Evolutionary conservation across 30 jellyfish, hydroid and myxozoan genomes (phyloP).

Genomic region (Turritopsis rubra): DNA sequence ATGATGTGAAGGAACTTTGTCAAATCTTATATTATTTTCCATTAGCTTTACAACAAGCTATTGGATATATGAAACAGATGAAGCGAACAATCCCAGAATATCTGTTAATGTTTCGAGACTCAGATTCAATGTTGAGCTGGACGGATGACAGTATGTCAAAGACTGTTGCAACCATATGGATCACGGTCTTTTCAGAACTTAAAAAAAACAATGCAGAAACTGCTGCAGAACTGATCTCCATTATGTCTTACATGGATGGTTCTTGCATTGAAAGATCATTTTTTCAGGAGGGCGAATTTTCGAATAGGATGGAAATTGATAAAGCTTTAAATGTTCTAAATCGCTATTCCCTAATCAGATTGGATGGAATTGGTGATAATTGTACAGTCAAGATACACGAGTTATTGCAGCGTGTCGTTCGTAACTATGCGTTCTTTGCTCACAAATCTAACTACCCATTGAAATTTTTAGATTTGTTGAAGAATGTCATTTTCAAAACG

Average conservation of each 20-base stretch:
- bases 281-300: neutral
- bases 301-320: neutral
- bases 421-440: neutral
- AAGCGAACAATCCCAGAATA: neutral
- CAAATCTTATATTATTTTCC: constrained; percentile 37
- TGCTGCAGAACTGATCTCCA: neutral
- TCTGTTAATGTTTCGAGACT: neutral
- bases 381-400: neutral
- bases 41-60: constrained; percentile 55
- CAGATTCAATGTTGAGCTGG: neutral
- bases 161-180: neutral
- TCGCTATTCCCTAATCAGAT: neutral
- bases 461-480: neutral
- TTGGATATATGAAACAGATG: constrained; percentile 33
- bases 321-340: neutral
- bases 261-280: neutral
- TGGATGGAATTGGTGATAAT: neutral
- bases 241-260: constrained; percentile 3
- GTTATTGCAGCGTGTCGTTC: neutral
- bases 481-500: neutral
- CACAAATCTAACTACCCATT: neutral
- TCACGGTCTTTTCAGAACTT: neutral
- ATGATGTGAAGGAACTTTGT: constrained; percentile 29
- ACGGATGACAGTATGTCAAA: neutral
- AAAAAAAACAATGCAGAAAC: neutral